Percentiles rank a stretch among this genome's conserved stretches.
phyloP scores from a whole-genome alignment of 2,113 vertebrate species.

The Lamprologus tigripictilis region DNA sequence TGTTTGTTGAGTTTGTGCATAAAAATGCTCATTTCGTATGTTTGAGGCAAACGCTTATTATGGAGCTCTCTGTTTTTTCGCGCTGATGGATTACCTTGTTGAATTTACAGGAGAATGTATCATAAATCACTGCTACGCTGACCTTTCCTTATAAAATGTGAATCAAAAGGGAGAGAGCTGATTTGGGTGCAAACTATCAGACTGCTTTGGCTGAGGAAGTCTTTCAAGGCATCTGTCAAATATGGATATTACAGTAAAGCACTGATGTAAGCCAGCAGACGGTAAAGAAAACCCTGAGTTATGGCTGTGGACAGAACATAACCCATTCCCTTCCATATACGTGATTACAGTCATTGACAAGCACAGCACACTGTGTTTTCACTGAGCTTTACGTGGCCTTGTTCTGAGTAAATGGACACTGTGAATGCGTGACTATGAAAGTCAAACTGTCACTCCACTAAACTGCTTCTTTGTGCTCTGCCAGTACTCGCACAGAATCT shows the following conservation, averaged over 20 bases:
- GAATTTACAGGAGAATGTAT: slow-evolving; percentile 45
- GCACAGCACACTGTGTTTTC: not conserved
- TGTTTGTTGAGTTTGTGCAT: not conserved
- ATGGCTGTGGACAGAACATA: slow-evolving; percentile 14
- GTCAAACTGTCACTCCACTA: slow-evolving; percentile 2
- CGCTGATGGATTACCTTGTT: slow-evolving; percentile 59
- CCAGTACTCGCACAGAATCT: not conserved
- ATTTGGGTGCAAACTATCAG: slow-evolving; percentile 26
- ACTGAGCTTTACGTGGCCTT: slow-evolving; percentile 10
- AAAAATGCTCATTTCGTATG: slow-evolving; percentile 2
- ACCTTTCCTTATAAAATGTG: slow-evolving; percentile 61
- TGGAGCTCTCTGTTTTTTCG: not conserved
- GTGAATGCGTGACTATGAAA: slow-evolving; percentile 35
- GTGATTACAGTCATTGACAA: slow-evolving; percentile 41
- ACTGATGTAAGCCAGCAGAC: slow-evolving; percentile 22
- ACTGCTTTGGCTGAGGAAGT: not conserved
- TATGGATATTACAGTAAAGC: slow-evolving; percentile 29
- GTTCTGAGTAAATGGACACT: slow-evolving; percentile 28
- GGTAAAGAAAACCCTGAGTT: slow-evolving; percentile 46
- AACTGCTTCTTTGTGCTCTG: not conserved
- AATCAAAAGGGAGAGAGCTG: slow-evolving; percentile 46
- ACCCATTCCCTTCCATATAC: slow-evolving; percentile 31
- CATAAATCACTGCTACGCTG: slow-evolving; percentile 62
- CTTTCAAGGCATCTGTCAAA: slow-evolving; percentile 20
- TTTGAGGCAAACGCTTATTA: slow-evolving; percentile 42